Evolutionary conservation across 1,140 invertebrate species (phyloP).

Genomic region (Ostrea denselamellosa): DNA sequence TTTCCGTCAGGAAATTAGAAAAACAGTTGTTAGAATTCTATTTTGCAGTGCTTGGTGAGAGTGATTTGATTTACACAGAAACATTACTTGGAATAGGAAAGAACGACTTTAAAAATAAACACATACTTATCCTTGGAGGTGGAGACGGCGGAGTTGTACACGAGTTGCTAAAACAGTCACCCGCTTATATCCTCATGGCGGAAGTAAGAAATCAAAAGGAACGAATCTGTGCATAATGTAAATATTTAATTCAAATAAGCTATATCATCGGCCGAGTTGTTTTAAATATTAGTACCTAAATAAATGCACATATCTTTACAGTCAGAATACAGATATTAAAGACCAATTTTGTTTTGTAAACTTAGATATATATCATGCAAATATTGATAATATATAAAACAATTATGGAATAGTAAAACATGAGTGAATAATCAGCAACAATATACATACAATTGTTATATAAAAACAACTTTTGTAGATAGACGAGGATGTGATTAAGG

Average conservation of each 20-base stretch:
- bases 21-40: too few species aligned
- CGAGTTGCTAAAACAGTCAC: constrained; percentile 93
- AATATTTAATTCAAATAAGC: too few species aligned
- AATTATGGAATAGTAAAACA: too few species aligned
- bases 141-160: constrained; percentile 95
- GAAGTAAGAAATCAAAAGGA: constrained; percentile 82
- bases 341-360: too few species aligned
- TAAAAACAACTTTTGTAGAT: background rate
- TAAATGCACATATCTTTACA: too few species aligned
- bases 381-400: too few species aligned
- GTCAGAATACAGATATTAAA: too few species aligned
- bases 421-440: background rate
- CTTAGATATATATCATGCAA: too few species aligned
- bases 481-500: constrained; percentile 42
- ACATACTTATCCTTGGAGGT: constrained; percentile 94
- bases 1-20: too few species aligned
- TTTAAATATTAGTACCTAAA: too few species aligned
- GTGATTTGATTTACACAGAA: constrained; percentile 94
- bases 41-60: constrained; percentile 91
- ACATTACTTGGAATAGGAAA: constrained; percentile 90
- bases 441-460: background rate
- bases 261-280: too few species aligned
- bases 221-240: background rate
- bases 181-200: constrained; percentile 93
- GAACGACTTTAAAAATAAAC: constrained; percentile 91